A percentile compares a stretch with the other conserved stretches of the same genome.
Conservation (phyloP, 2,888 invertebrate genomes). For the Leuctra nigra region DNA sequence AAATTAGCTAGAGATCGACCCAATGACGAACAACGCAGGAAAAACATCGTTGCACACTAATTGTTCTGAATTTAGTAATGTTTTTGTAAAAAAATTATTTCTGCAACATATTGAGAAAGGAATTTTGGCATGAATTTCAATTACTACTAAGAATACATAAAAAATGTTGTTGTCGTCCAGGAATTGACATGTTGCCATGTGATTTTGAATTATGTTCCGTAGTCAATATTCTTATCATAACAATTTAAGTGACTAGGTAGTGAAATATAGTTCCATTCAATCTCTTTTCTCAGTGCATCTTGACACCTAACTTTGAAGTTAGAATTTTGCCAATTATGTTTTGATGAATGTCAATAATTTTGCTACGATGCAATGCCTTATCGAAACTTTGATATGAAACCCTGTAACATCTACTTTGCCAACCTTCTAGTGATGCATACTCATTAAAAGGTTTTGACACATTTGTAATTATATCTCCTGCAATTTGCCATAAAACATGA, state of each 20-base stretch:
- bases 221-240: too few species aligned
- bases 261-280: neutral
- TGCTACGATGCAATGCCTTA: slow-evolving; percentile 37
- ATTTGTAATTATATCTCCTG: slow-evolving; percentile 36
- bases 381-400: slow-evolving; percentile 38
- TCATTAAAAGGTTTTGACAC: slow-evolving; percentile 34
- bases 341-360: slow-evolving; percentile 38
- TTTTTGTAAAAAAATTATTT: too few species aligned
- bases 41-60: too few species aligned
- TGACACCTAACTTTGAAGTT: slow-evolving; percentile 19
- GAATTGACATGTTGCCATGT: too few species aligned
- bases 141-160: too few species aligned
- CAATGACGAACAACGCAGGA: neutral
- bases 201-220: too few species aligned
- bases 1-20: neutral
- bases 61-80: too few species aligned
- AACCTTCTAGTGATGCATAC: slow-evolving; percentile 34
- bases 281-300: neutral
- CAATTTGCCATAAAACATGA: slow-evolving; percentile 35
- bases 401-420: slow-evolving; percentile 37
- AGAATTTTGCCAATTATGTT: slow-evolving; percentile 35
- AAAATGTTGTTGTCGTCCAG: too few species aligned
- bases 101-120: too few species aligned
- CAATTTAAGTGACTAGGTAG: too few species aligned
- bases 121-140: too few species aligned